Conservation (phyloP, 2,888 invertebrate genomes). For the Nomada ruficornis region DNA sequence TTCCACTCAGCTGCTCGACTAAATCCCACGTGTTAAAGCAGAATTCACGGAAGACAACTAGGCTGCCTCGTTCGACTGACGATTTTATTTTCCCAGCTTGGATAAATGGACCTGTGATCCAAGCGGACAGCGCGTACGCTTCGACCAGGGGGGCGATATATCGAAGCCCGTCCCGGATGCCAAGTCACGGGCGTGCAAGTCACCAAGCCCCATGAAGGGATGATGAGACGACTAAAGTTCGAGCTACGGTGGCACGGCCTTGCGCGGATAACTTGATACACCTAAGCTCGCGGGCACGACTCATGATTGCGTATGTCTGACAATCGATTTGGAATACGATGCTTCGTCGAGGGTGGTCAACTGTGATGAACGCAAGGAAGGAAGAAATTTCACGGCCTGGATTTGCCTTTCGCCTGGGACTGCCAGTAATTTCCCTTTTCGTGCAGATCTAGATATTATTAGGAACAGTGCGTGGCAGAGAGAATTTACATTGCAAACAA, state of each 20-base stretch:
- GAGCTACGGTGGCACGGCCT: conserved; percentile 69
- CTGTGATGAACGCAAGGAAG: neutral
- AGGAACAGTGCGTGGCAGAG: too few species aligned
- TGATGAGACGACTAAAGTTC: conserved; percentile 78
- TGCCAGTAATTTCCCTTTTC: too few species aligned
- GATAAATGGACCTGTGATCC: conserved; percentile 68
- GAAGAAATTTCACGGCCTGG: neutral
- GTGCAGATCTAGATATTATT: too few species aligned
- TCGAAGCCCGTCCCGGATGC: conserved; percentile 63
- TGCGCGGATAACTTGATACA: conserved; percentile 78
- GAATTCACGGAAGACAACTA: conserved; percentile 22
- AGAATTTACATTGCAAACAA: too few species aligned
- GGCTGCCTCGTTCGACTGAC: neutral
- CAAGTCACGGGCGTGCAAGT: conserved; percentile 78
- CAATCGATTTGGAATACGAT: conserved; percentile 75
- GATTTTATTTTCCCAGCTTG: conserved; percentile 54
- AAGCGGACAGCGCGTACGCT: conserved; percentile 56
- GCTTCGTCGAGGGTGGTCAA: conserved; percentile 16
- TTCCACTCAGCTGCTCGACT: too few species aligned
- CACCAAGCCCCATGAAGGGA: conserved; percentile 75
- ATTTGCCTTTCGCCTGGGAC: neutral
- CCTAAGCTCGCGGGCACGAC: conserved; percentile 69
- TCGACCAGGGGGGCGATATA: conserved; percentile 52
- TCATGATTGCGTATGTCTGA: conserved; percentile 72
- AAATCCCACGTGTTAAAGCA: too few species aligned